Conservation (phyloP, 2,888 invertebrate species). For the Drepanosiphum platanoidis region DNA sequence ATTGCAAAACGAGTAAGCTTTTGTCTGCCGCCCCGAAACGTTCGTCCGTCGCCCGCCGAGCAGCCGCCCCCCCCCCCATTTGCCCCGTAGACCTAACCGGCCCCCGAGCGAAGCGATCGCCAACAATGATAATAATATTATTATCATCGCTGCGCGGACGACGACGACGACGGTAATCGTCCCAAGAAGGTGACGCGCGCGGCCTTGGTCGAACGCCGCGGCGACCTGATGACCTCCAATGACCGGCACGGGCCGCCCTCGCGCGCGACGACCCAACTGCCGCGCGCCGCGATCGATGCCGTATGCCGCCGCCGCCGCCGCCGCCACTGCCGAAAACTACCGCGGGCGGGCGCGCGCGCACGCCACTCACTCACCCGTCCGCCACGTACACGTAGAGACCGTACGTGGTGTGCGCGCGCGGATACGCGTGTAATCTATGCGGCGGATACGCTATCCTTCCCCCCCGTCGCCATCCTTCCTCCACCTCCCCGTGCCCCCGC, state of each 20-base stretch:
- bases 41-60: too few relatives aligned
- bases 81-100: too few relatives aligned
- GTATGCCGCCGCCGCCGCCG: constrained; percentile 23
- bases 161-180: constrained; percentile 23
- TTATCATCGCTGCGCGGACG: too few relatives aligned
- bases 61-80: too few relatives aligned
- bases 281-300: constrained; percentile 35
- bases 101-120: too few relatives aligned
- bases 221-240: constrained; percentile 60
- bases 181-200: constrained; percentile 38
- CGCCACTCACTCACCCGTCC: not conserved
- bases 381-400: too few relatives aligned
- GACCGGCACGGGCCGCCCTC: constrained; percentile 58
- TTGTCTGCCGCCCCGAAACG: too few relatives aligned
- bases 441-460: not conserved
- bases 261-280: constrained; percentile 23
- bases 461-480: not conserved
- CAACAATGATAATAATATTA: too few relatives aligned
- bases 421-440: not conserved
- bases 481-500: too few relatives aligned
- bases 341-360: not conserved
- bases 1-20: too few relatives aligned
- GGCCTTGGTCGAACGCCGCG: constrained; percentile 49
- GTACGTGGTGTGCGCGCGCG: too few relatives aligned
- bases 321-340: constrained; percentile 28